Evolutionary conservation across 2,797 vertebrate genomes (phyloP).

Genomic region (Enteromius trimaculatus): DNA sequence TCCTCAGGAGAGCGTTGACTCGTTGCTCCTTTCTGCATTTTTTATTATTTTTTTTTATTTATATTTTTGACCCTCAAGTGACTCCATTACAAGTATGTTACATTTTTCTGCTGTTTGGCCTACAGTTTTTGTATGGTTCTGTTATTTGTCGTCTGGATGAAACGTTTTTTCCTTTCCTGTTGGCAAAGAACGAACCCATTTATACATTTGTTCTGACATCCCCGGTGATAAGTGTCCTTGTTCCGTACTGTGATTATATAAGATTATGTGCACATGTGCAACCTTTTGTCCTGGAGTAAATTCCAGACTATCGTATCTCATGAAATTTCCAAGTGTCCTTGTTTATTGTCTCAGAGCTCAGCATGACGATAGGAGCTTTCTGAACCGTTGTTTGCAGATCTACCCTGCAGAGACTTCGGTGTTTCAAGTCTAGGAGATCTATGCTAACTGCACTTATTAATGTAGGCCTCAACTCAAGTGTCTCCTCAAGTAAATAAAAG

Average conservation of each 20-base stretch:
- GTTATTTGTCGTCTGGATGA: neutral
- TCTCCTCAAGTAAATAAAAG: neutral
- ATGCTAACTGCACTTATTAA: neutral
- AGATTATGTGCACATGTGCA: conserved; percentile 14
- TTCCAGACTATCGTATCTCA: conserved; percentile 49
- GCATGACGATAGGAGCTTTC: neutral
- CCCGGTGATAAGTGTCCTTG: neutral
- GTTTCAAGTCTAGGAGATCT: neutral
- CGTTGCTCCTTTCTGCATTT: neutral
- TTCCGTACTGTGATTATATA: conserved; percentile 3
- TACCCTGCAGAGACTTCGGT: conserved; percentile 6
- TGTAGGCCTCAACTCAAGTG: neutral
- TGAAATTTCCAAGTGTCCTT: conserved; percentile 59
- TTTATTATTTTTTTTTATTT: neutral
- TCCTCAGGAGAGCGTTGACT: neutral
- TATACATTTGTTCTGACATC: conserved; percentile 5
- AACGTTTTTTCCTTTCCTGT: conserved; percentile 2
- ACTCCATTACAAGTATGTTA: neutral
- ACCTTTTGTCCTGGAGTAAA: conserved; percentile 41
- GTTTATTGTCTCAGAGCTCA: conserved; percentile 63
- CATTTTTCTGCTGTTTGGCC: neutral
- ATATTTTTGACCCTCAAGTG: conserved; percentile 4
- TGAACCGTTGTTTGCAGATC: neutral
- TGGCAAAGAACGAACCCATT: neutral
- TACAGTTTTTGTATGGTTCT: neutral